Conservation (phyloP, 2,113 vertebrate genomes). For the Cisticola juncidis region DNA sequence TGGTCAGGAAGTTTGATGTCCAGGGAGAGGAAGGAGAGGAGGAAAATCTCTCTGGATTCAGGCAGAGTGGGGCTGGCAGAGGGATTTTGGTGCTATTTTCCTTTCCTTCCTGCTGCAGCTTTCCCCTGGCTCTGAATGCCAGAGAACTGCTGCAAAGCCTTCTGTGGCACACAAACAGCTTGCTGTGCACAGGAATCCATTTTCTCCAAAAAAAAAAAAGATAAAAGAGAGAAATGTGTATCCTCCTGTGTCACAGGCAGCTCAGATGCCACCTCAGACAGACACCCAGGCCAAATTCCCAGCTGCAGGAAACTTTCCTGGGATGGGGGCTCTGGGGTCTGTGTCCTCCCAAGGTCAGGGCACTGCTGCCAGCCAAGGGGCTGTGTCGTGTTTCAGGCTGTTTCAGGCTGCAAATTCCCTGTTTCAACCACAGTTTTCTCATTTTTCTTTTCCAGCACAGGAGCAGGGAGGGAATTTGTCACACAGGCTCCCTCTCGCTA, state of each 20-base stretch:
- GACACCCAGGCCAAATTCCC: background rate
- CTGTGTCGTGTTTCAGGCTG: rapidly evolving
- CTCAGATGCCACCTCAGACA: background rate
- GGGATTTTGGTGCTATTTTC: background rate
- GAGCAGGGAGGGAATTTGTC: background rate
- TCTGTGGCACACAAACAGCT: background rate
- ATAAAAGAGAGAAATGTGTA: background rate
- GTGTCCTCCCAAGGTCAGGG: background rate
- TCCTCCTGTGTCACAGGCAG: background rate
- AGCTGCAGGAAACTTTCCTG: background rate
- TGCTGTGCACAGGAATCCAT: background rate
- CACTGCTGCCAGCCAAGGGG: background rate
- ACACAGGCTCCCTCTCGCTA: background rate
- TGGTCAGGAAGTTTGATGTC: background rate
- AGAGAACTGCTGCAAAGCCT: background rate
- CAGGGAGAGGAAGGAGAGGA: background rate
- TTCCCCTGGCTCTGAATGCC: background rate
- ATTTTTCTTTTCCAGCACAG: background rate
- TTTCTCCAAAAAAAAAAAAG: background rate
- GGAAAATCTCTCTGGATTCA: background rate
- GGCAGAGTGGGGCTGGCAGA: background rate
- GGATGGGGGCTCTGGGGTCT: background rate
- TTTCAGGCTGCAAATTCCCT: background rate
- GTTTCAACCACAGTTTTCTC: background rate
- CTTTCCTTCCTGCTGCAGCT: background rate